These are phyloP conservation scores for Emydoidea blandingii DNA, from an alignment of 2,797 vertebrate genomes.

Conservation along the genomic window DNA sequence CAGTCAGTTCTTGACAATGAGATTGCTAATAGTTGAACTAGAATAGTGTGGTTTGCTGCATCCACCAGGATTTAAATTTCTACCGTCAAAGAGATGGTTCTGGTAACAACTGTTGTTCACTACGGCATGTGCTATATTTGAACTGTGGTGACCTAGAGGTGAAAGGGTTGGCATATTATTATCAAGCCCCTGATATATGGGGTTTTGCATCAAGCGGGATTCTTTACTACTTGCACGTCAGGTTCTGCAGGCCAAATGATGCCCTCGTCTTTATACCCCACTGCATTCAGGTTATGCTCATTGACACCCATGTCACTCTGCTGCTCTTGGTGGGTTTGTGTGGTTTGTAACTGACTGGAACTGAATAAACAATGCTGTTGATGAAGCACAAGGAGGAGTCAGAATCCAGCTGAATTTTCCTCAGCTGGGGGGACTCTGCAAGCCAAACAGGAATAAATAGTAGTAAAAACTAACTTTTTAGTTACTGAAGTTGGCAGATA, in stretches of 20 bases:
- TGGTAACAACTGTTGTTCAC: background rate
- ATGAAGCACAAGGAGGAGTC: background rate
- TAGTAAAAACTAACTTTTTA: background rate
- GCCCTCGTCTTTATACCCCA: background rate
- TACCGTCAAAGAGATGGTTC: background rate
- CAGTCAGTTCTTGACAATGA: fast-evolving
- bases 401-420: background rate
- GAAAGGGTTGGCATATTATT: background rate
- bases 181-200: background rate
- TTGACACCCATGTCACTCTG: background rate
- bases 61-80: background rate
- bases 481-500: background rate
- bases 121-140: background rate
- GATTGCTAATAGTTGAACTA: fast-evolving
- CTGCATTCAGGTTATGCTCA: background rate
- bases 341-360: background rate
- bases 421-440: background rate
- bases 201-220: background rate
- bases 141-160: background rate
- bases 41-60: fast-evolving
- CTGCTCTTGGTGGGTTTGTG: background rate
- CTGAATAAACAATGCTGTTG: background rate
- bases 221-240: background rate
- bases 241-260: background rate
- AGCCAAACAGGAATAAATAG: background rate